Conservation (phyloP, 2,888 invertebrate genomes). For the Mesopsocus fuscifrons region DNA sequence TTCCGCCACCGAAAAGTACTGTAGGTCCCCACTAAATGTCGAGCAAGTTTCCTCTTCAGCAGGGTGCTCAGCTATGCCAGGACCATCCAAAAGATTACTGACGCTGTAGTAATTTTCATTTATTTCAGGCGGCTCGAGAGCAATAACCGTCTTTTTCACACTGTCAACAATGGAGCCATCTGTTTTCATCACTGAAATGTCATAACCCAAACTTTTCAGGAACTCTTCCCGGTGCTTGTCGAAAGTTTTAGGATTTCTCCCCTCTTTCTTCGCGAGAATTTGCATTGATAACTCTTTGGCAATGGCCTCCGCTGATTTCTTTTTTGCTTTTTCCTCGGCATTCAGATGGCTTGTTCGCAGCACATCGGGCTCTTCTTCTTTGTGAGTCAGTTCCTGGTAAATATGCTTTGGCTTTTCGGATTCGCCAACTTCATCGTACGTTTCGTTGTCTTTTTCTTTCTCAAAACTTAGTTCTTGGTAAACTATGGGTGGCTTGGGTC, state of each 20-base stretch:
- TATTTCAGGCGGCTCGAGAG: not conserved
- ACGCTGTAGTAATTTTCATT: not conserved
- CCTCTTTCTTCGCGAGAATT: not conserved
- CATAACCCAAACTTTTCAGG: conserved; percentile 2
- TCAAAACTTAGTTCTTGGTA: conserved; percentile 7
- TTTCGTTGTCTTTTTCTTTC: not conserved
- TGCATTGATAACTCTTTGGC: conserved; percentile 2
- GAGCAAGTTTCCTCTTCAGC: not conserved
- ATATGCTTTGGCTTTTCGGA: conserved; percentile 1
- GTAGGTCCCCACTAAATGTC: not conserved
- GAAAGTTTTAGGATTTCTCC: not conserved
- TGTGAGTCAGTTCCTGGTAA: not conserved
- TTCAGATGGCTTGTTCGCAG: not conserved
- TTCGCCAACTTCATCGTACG: not conserved
- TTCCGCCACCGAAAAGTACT: conserved; percentile 6
- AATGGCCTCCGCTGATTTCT: conserved; percentile 7
- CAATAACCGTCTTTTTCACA: not conserved
- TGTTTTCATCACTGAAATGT: not conserved
- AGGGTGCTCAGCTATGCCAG: not conserved
- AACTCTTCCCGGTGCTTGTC: conserved; percentile 2
- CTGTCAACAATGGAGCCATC: not conserved
- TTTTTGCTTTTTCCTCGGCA: conserved; percentile 5
- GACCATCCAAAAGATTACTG: not conserved
- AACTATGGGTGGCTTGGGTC: not conserved
- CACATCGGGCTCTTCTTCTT: not conserved